Conservation (phyloP, 2,888 invertebrate genomes). For the Folsomia candida region DNA sequence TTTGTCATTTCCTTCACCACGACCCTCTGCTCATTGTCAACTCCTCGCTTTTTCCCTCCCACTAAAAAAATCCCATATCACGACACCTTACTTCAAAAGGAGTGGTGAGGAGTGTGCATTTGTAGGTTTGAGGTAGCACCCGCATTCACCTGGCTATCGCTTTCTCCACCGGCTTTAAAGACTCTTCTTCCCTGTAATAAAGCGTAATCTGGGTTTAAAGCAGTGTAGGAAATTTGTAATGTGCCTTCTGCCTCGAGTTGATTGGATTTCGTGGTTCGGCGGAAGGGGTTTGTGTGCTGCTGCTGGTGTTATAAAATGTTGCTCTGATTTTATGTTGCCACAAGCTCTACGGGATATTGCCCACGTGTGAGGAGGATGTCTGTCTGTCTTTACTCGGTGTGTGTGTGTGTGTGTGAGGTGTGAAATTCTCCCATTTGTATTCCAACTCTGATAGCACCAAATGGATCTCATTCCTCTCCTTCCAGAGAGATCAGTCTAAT, state of each 20-base stretch:
- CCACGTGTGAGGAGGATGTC: not conserved
- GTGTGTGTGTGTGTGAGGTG: conserved; percentile 14
- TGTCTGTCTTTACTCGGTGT: not conserved
- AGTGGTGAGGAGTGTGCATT: too few relatives aligned
- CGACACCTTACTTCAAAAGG: too few relatives aligned
- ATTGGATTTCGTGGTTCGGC: not conserved
- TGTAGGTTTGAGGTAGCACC: too few relatives aligned
- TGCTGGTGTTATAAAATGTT: not conserved
- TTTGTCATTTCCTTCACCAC: conserved; percentile 10
- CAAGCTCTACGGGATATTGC: too few relatives aligned
- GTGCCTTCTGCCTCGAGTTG: not conserved
- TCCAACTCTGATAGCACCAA: conserved; percentile 17
- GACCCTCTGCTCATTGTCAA: too few relatives aligned
- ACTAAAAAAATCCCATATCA: too few relatives aligned
- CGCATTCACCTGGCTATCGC: not conserved
- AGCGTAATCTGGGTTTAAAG: not conserved
- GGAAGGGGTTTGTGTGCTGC: too few relatives aligned
- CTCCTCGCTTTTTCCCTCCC: not conserved
- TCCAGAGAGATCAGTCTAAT: too few relatives aligned
- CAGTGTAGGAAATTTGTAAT: not conserved
- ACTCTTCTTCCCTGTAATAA: not conserved
- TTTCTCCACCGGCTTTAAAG: not conserved
- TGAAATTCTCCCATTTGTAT: conserved; percentile 35
- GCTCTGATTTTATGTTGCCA: not conserved
- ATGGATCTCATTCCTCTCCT: not conserved